Evolutionary conservation across 2,888 invertebrate species (phyloP), one percentile per base, ranked within the genome.

Genomic region (Hydrotaea cyrtoneurina): DNA sequence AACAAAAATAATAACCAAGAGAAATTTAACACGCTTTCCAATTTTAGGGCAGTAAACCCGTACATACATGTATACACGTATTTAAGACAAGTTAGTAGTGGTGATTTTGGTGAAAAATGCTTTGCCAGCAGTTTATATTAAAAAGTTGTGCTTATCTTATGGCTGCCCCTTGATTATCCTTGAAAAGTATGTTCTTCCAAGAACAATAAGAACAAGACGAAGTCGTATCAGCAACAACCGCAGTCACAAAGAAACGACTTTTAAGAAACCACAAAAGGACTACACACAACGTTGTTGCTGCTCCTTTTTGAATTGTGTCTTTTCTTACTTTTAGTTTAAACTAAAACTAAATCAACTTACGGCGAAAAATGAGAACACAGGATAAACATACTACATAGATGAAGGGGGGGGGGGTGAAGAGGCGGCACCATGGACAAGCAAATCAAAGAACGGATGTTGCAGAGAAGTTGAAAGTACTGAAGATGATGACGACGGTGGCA

Each of bases 111-210:
- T 72, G 66, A 79, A 83, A 80, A 79, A 15, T 80, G 79, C 76
- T 83, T 77, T 73, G 83, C 73, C 57, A 73, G 59, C 79, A 80
- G 57, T 76, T 79, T 66, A 50, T 73, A 66, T 73, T 69, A 82
- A 71, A 75, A 78, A 74, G 26, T 82, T 82, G 50, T 82, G 69
- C 76, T 83, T 83, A 83, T 83, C 76, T 59, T 73, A 69, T 26
- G 76, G 83, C 66, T 80, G 77, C 66, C 69, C 77, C 76, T 50
- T 83, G 77, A 77, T 83, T 83, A 83, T 80, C 80, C 80, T 77
- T 73, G 76, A 80, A 80, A 73, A 83, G 80, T 72, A 80, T 83
- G 77, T 74, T 59, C 74, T 36, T 78, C 59, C 50, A 23, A 74
- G 36, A 76, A 50, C 53, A 64, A 73, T 2, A 66, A 59, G 21